These are phyloP conservation scores for Leptestheria dahalacensis DNA, from an alignment of 1,140 invertebrate species.

Conservation along the genomic window DNA sequence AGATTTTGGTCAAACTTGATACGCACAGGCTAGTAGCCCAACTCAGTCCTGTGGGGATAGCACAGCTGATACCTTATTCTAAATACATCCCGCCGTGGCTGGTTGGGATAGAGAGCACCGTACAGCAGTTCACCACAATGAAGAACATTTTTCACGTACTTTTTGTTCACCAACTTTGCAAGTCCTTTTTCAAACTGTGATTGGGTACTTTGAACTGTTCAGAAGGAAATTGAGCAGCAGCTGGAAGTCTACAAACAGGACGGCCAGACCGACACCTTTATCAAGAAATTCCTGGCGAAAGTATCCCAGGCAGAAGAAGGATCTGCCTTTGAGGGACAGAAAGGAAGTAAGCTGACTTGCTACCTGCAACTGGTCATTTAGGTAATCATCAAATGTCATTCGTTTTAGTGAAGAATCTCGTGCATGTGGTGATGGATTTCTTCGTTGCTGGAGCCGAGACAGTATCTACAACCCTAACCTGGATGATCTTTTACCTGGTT, in stretches of 20 bases:
- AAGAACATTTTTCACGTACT: not conserved
- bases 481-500: slow-evolving; percentile 75
- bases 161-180: not conserved
- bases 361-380: not conserved
- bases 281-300: not conserved
- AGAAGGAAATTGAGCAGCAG: not conserved
- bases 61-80: not conserved
- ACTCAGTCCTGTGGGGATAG: too few species aligned
- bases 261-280: not conserved
- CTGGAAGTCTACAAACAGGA: not conserved
- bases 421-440: slow-evolving; percentile 38
- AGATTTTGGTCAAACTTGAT: not conserved
- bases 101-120: not conserved
- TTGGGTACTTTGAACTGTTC: not conserved
- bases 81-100: not conserved
- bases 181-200: not conserved
- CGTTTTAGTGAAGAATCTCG: not conserved
- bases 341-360: not conserved
- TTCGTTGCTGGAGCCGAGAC: slow-evolving; percentile 91
- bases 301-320: not conserved
- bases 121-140: not conserved
- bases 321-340: not conserved
- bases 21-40: not conserved
- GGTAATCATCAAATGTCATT: not conserved
- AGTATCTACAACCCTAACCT: slow-evolving; percentile 74